A percentile compares a stretch with the other conserved stretches of the same genome.
Evolutionary conservation across 2,113 vertebrate species (phyloP).

Genomic region (Epinephelus lanceolatus): DNA sequence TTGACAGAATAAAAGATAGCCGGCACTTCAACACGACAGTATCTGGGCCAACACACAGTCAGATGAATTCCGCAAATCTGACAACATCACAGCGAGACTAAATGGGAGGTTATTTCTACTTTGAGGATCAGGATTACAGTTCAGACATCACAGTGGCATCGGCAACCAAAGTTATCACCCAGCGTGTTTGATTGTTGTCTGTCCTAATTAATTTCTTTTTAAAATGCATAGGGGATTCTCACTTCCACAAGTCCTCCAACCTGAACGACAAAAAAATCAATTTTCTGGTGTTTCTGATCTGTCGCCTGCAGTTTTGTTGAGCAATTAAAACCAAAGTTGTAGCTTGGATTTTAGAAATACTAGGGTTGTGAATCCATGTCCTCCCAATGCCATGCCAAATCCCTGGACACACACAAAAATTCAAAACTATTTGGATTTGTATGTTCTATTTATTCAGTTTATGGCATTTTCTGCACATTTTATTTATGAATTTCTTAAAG

Average conservation of each 20-base stretch:
- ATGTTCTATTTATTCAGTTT: neutral
- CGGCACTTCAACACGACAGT: constrained; percentile 55
- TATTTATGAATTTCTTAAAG: no score
- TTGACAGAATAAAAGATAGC: constrained; percentile 71
- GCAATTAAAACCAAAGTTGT: neutral
- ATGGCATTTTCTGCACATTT: no score
- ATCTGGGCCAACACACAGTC: constrained; percentile 53
- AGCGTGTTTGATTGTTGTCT: constrained; percentile 1
- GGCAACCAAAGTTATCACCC: neutral
- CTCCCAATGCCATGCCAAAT: neutral
- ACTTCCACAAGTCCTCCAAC: neutral
- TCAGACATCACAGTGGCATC: constrained; percentile 44
- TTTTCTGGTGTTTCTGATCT: neutral
- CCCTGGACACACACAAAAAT: neutral
- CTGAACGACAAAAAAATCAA: neutral
- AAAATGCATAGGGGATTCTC: neutral
- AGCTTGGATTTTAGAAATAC: neutral
- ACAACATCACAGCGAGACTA: constrained; percentile 46
- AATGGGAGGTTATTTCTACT: constrained; percentile 38
- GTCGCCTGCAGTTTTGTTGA: neutral
- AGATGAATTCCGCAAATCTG: constrained; percentile 51
- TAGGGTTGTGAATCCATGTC: neutral
- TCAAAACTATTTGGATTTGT: neutral
- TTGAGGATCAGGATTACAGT: constrained; percentile 47
- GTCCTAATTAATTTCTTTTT: neutral